A percentile compares a stretch with the other conserved stretches of the same genome.
phyloP scores from a whole-genome alignment of 1,140 invertebrate species.

The Camponotus pennsylvanicus region DNA sequence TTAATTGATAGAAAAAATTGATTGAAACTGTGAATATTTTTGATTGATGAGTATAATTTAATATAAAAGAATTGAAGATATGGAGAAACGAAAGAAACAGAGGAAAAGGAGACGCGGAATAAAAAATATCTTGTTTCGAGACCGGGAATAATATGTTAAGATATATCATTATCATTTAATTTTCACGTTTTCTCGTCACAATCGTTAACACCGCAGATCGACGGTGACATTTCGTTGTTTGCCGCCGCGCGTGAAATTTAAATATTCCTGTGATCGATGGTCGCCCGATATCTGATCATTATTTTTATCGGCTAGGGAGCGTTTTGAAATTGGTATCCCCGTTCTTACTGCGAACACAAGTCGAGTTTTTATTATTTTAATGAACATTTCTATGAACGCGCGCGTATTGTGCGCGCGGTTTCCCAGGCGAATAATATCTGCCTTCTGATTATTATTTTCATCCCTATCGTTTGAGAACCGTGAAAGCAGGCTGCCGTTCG shows the following conservation, averaged over 20 bases:
- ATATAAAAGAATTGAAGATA: constrained; percentile 7
- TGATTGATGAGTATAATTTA: constrained; percentile 72
- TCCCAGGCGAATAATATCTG: neutral
- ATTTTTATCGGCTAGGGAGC: constrained; percentile 64
- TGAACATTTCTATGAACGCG: constrained; percentile 36
- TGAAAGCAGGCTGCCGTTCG: constrained; percentile 10
- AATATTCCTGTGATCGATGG: constrained; percentile 75
- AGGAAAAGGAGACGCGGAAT: too few species aligned
- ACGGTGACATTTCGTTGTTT: constrained; percentile 68
- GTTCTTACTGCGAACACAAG: neutral
- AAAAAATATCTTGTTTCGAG: constrained; percentile 45
- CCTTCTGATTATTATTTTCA: constrained; percentile 41
- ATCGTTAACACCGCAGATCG: constrained; percentile 76
- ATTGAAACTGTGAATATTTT: constrained; percentile 11
- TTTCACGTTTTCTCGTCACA: constrained; percentile 73
- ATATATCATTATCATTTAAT: constrained; percentile 84
- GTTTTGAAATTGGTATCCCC: constrained; percentile 53
- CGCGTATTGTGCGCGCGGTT: neutral
- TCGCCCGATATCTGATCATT: constrained; percentile 74
- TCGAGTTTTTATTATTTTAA: constrained; percentile 55
- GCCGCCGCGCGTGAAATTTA: constrained; percentile 76
- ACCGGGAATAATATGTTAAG: constrained; percentile 64
- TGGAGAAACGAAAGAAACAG: neutral
- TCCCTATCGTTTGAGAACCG: constrained; percentile 15
- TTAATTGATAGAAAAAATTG: neutral